Evolutionary conservation across 2,888 invertebrate species (phyloP).

Genomic region (Isotomurus palustris): DNA sequence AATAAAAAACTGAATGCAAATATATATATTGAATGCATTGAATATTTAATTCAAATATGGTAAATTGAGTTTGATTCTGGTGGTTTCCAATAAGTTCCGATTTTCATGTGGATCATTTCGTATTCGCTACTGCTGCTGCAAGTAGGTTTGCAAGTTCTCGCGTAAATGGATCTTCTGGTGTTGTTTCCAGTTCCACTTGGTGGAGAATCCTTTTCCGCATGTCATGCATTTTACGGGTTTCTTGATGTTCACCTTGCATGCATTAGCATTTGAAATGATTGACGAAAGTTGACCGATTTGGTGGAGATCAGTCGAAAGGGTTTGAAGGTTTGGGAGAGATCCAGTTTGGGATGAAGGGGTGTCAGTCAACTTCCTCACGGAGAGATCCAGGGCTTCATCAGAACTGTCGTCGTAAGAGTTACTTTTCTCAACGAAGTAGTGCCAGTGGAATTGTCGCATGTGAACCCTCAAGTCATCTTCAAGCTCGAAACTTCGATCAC

Average conservation of each 20-base stretch:
- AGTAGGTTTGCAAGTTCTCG: conserved; percentile 8
- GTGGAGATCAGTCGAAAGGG: neutral
- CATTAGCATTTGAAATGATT: neutral
- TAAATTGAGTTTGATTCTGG: no score
- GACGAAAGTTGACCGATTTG: neutral
- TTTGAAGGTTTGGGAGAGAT: conserved; percentile 1
- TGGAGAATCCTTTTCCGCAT: conserved; percentile 27
- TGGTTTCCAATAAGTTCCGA: no score
- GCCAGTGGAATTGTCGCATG: conserved; percentile 24
- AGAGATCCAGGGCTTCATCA: conserved; percentile 2
- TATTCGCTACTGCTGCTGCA: no score
- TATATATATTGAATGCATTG: no score
- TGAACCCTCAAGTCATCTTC: conserved; percentile 26
- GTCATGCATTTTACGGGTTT: conserved; percentile 22
- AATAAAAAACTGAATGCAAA: no score
- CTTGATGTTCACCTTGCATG: neutral
- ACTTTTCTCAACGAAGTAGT: conserved; percentile 21
- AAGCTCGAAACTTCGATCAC: conserved; percentile 28
- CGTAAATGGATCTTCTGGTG: conserved; percentile 15
- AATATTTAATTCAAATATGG: no score
- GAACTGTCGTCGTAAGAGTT: neutral
- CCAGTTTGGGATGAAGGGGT: neutral
- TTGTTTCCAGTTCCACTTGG: conserved; percentile 32
- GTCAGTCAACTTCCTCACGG: conserved; percentile 5
- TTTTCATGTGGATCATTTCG: no score